Evolutionary conservation across 2,797 vertebrate species (phyloP).

Genomic region (Chrosomus eos): DNA sequence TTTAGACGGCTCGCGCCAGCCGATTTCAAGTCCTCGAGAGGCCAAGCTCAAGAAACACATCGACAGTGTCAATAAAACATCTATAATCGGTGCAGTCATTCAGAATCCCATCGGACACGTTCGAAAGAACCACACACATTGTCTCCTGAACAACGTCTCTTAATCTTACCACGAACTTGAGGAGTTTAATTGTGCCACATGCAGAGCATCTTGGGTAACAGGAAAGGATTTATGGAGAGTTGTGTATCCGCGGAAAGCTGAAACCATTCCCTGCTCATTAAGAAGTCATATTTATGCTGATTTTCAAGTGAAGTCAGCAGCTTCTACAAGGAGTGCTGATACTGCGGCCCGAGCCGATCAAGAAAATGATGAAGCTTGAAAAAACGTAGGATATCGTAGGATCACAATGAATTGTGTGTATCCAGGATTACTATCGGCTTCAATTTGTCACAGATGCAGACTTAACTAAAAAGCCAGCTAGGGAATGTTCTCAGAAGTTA

Average conservation of each 20-base stretch:
- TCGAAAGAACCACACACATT: not conserved
- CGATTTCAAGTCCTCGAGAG: not conserved
- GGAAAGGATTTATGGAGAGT: not conserved
- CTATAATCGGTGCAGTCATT: not conserved
- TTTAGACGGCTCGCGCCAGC: not conserved
- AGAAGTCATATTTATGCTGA: conserved; percentile 2
- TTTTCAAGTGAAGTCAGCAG: conserved; percentile 35
- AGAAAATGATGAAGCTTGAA: not conserved
- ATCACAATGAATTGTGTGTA: not conserved
- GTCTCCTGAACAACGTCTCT: not conserved
- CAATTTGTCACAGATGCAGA: not conserved
- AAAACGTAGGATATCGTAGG: not conserved
- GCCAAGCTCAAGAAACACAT: not conserved
- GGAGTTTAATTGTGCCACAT: not conserved
- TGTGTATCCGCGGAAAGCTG: not conserved
- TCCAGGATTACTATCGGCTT: not conserved
- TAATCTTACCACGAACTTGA: conserved; percentile 4
- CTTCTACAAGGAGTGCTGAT: conserved; percentile 39
- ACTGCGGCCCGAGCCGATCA: not conserved
- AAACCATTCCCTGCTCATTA: conserved; percentile 28
- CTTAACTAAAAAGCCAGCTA: not conserved
- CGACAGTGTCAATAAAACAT: not conserved
- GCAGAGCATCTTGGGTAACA: conserved; percentile 5
- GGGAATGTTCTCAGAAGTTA: not conserved
- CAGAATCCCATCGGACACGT: not conserved